These are phyloP conservation scores for Rissa tridactyla DNA, from an alignment of 2,113 vertebrate species.

Conservation along the genomic window DNA sequence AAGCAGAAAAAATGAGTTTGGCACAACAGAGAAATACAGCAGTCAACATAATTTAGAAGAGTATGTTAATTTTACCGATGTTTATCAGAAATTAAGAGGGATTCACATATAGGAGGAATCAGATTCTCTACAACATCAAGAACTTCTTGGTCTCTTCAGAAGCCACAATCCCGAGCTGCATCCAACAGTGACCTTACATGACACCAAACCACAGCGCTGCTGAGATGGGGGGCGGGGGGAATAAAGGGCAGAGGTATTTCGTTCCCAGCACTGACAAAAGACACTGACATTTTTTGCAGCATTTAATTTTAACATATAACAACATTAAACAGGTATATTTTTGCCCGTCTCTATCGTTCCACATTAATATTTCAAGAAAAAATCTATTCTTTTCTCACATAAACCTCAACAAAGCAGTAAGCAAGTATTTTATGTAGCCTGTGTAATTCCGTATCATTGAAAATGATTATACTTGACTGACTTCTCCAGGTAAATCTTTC, in stretches of 20 bases:
- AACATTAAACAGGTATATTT: background rate
- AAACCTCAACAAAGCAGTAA: conserved; percentile 24
- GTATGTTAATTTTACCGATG: background rate
- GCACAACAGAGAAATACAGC: background rate
- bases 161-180: background rate
- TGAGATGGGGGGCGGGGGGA: background rate
- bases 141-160: background rate
- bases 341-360: background rate
- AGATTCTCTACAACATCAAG: background rate
- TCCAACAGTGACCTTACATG: background rate
- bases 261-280: background rate
- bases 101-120: background rate
- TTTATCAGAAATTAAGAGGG: background rate
- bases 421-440: background rate
- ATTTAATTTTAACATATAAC: background rate
- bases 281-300: background rate
- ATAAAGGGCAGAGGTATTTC: background rate
- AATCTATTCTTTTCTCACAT: conserved; percentile 22
- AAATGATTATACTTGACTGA: background rate
- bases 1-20: background rate
- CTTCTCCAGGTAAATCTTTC: conserved; percentile 19
- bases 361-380: conserved; percentile 24
- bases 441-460: background rate
- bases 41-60: background rate
- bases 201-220: background rate